Evolutionary conservation across 2,113 vertebrate species (phyloP).

Genomic region (Crotalus tigris): DNA sequence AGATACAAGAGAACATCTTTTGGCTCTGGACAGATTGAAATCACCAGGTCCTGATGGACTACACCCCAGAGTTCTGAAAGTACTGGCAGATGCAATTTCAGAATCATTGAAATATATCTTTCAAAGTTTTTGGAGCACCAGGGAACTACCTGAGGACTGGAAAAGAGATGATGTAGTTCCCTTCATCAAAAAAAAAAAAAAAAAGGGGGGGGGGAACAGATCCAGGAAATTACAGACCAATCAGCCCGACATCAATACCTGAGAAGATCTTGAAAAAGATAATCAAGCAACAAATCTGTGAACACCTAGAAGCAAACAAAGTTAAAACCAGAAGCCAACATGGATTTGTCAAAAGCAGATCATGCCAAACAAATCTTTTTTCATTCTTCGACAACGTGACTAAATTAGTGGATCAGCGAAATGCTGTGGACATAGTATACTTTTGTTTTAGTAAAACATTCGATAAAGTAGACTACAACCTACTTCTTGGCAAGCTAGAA

Average conservation of each 20-base stretch:
- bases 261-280: not conserved
- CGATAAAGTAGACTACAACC: not conserved
- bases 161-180: not conserved
- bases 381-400: not conserved
- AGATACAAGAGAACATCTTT: not conserved
- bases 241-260: not conserved
- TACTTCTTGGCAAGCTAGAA: not conserved
- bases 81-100: not conserved
- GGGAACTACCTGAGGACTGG: not conserved
- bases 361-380: not conserved
- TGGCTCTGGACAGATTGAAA: not conserved
- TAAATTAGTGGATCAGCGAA: not conserved
- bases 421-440: not conserved
- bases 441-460: not conserved
- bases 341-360: not conserved
- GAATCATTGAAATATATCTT: not conserved
- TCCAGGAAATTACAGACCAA: not conserved
- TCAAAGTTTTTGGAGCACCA: not conserved
- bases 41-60: not conserved
- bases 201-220: accelerated
- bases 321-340: not conserved
- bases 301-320: not conserved
- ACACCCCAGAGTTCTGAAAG: not conserved
- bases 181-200: not conserved
- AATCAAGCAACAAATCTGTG: not conserved